These are phyloP conservation scores for Leucophenga montana DNA, from an alignment of 2,888 invertebrate genomes.

Conservation along the genomic window DNA sequence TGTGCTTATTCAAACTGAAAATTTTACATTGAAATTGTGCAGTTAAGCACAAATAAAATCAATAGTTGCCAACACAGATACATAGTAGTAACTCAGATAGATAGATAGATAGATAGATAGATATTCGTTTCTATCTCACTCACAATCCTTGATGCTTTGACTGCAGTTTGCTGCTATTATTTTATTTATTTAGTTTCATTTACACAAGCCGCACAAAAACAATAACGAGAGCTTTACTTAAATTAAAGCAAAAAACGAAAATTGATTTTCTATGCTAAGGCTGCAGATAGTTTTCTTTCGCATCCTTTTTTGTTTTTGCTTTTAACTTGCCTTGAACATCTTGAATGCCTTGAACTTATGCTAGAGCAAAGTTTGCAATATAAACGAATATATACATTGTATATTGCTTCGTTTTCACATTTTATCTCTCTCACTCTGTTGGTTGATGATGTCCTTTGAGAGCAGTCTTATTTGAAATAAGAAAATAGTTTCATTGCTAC, in stretches of 20 bases:
- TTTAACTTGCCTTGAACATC: not conserved
- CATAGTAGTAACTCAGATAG: not conserved
- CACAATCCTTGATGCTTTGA: not conserved
- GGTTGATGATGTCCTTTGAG: conserved; percentile 15
- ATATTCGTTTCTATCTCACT: not conserved
- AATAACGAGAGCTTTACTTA: too few relatives aligned
- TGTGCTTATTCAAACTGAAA: not conserved
- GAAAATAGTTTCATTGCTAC: conserved; percentile 15
- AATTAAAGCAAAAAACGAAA: too few relatives aligned
- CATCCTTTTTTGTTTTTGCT: not conserved
- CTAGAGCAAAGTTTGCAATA: not conserved
- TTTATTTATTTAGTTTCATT: conserved; percentile 4
- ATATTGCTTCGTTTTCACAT: not conserved
- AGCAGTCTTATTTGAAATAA: conserved; percentile 13
- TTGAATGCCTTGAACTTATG: conserved; percentile 14
- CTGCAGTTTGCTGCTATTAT: not conserved
- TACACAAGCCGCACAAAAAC: not conserved
- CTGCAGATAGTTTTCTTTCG: not conserved
- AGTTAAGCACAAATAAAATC: not conserved
- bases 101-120: too few relatives aligned
- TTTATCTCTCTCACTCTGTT: not conserved
- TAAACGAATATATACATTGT: not conserved
- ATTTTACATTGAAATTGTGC: not conserved
- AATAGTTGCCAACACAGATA: not conserved
- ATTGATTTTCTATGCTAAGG: not conserved